phyloP scores from a whole-genome alignment of 2,113 vertebrate genomes.

The Hyaena hyaena region DNA sequence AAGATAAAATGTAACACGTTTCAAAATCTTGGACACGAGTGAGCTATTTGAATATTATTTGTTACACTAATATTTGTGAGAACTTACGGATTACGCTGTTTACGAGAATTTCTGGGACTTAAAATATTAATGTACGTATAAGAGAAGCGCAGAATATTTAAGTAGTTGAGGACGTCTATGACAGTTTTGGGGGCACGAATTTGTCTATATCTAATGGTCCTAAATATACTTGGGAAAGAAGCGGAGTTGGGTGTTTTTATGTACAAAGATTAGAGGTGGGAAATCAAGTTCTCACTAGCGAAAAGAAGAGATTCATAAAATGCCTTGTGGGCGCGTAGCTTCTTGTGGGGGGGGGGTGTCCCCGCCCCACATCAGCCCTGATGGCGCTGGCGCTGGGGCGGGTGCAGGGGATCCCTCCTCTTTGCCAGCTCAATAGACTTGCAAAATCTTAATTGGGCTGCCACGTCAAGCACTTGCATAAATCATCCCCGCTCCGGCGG shows the following conservation, averaged over 20 bases:
- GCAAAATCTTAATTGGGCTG: slow-evolving; percentile 59
- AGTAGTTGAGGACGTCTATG: background rate
- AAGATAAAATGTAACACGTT: background rate
- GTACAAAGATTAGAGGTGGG: background rate
- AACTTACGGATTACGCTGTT: background rate
- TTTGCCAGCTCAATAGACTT: slow-evolving; percentile 1
- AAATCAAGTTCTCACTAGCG: background rate
- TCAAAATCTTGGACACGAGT: background rate
- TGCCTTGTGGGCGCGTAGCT: background rate
- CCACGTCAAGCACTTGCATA: slow-evolving; percentile 59
- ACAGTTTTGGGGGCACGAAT: background rate
- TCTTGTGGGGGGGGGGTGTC: background rate
- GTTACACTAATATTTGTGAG: background rate
- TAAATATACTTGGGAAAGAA: background rate
- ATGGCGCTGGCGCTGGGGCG: background rate
- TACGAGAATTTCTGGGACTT: slow-evolving; percentile 9
- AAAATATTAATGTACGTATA: background rate
- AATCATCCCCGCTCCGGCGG: background rate
- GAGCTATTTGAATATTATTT: background rate
- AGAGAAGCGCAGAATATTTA: background rate
- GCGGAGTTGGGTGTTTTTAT: background rate
- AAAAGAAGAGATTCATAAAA: background rate
- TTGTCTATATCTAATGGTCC: background rate
- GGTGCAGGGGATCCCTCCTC: background rate
- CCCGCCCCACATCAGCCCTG: background rate